Evolutionary conservation across 2,797 vertebrate genomes (phyloP), one percentile per base, ranked within the genome.

Genomic region (Xiphorhynchus erythropygius): DNA sequence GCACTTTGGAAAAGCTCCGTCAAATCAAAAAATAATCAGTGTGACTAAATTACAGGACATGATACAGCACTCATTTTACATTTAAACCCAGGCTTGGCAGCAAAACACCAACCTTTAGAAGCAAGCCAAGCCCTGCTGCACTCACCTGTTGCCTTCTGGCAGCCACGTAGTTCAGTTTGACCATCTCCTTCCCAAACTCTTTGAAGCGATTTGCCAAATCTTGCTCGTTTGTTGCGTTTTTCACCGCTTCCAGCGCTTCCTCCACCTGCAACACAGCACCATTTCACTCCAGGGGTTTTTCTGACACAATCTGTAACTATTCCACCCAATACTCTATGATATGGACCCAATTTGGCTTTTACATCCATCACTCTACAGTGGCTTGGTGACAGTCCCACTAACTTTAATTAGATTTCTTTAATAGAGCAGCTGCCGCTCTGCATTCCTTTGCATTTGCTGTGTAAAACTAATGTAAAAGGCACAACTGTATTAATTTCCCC

Each of bases 131-230:
- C 42, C 4, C 32, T 71, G 9, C 23, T 69, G 15, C 8, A 89
- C 97, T 84, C 97, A 99, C 99, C 99, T 99, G 99, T 84, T 99
- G 99, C 96, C 99, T 98, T 89, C 99, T 98, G 6, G 99, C 99
- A 78, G 99, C 99, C 24, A 99, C 99, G 6, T 99, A 99, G 97
- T 99, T 99, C 9, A 99, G 98, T 95, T 99, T 99, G 85, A 99
- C 99, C 99, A 99, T 99, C 96, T 99, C 99, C 90, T 99, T 99
- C 47, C 99, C 99, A 97, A 99, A 99, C 84, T 99, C 99, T 96
- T 99, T 99, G 92, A 99, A 99, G 91, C 99, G 99, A 87, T 99
- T 99, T 32, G 99, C 99, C 92, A 99, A 98, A 93, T 99, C 99
- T 97, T 99, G 99, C 88, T 99, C 99, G 57, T 99, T 99, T 79